Base-by-base conservation (phyloP, 92 coral and sea anemone genomes). In the Palythoa heliodiscus region DNA sequence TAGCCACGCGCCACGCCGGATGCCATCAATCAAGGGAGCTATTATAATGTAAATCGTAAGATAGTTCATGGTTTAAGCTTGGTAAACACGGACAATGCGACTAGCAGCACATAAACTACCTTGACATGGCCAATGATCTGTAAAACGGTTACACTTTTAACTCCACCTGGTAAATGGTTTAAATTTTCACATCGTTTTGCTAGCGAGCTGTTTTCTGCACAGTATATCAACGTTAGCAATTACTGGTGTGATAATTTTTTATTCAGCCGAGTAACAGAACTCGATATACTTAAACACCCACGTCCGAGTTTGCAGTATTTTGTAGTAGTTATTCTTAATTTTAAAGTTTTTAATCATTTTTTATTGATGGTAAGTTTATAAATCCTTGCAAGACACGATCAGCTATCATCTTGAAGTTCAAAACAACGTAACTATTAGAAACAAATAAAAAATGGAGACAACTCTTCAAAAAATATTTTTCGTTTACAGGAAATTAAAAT, bases 1-100 rank as follows among this genome's bases (percentile, higher is more conserved):
- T 29, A 75, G 98, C 95, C 98, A 94, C 98, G 98, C 98, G 98
- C 89, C 68, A 75, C 53, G 80, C 74, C 73, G 75, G 89, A 78
- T 88, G 88, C 91, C 79, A 82, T 94, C 95, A 92, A 83, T 94
- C 93, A 92, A 72, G 55, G 69, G 75, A 70, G 16, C 82, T 78
- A 76, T 94, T 94, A 86, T 91, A 82, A 94, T 92, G 98, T 89
- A 90, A 91, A 94, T 92, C n/a, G 61, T 83, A 82, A 86, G 80
- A 82, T 83, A 88, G 78, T 89, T 91, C 77, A 80, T 81, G 88
- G 86, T 86, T 71, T 87, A n/a, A 86, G 86, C 86, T 78, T 72
- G 58, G 90, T 87, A 87, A 83, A 72, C 67, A 72, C 19, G 88
- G 67, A 84, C 91, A 90, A 90, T 83, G 85, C 48, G 37, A 64